Evolutionary conservation across 1,140 invertebrate genomes (phyloP).

Genomic region (Lordiphosa collinella): DNA sequence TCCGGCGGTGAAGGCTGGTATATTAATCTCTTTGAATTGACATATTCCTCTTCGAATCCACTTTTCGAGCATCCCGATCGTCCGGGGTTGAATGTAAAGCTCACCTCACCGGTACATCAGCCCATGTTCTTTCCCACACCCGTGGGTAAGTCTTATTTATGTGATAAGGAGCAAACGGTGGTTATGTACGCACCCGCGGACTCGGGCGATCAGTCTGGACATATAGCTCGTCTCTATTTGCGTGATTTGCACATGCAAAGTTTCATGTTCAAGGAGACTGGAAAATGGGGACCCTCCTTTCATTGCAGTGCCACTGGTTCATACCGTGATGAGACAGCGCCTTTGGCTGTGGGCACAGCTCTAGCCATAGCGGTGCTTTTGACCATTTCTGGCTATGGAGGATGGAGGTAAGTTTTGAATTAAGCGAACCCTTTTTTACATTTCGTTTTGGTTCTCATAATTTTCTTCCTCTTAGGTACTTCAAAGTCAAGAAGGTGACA

Average conservation of each 20-base stretch:
- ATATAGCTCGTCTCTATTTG: slow-evolving; percentile 82
- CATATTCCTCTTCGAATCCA: slow-evolving; percentile 82
- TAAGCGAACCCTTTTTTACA: not conserved
- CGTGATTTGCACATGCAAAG: slow-evolving; percentile 82
- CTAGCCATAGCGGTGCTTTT: slow-evolving; percentile 88
- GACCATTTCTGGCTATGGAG: slow-evolving; percentile 91
- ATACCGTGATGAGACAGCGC: slow-evolving; percentile 88
- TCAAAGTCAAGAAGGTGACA: slow-evolving; percentile 93
- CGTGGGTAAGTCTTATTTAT: slow-evolving; percentile 90
- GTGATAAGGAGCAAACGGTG: slow-evolving; percentile 83
- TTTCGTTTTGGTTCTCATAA: too few relatives aligned
- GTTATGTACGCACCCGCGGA: slow-evolving; percentile 74
- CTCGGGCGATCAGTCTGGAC: slow-evolving; percentile 76
- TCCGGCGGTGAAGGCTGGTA: slow-evolving; percentile 93
- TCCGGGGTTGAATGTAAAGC: slow-evolving; percentile 80
- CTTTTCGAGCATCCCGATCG: slow-evolving; percentile 81
- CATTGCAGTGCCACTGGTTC: slow-evolving; percentile 81
- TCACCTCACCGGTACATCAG: slow-evolving; percentile 82
- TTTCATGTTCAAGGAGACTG: slow-evolving; percentile 83
- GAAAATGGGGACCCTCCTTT: slow-evolving; percentile 82
- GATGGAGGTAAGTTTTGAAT: slow-evolving; percentile 78
- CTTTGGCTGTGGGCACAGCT: slow-evolving; percentile 92
- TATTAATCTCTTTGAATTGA: slow-evolving; percentile 86
- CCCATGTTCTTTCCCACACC: slow-evolving; percentile 89
- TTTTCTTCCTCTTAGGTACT: slow-evolving; percentile 85